phyloP scores from a whole-genome alignment of 2,797 vertebrate genomes.

The Gymnopithys bicolor region DNA sequence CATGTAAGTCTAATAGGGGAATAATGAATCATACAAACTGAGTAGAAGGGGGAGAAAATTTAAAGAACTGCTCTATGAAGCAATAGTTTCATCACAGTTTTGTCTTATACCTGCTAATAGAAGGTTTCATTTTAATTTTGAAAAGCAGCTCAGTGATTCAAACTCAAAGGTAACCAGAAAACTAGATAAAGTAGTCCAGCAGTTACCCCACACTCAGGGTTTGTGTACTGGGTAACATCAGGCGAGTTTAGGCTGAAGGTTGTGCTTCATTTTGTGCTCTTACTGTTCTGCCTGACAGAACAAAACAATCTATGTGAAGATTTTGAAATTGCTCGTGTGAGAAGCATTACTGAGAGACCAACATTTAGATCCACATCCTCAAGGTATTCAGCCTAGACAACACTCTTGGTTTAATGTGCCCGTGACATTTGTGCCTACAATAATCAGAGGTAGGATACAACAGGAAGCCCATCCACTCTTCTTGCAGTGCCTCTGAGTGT shows the following conservation, averaged over 20 bases:
- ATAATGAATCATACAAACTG: neutral
- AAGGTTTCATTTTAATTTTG: neutral
- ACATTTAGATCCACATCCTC: neutral
- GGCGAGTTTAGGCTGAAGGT: neutral
- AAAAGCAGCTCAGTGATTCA: neutral
- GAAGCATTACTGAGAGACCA: neutral
- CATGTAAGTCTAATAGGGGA: neutral
- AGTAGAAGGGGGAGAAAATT: neutral
- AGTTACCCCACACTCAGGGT: neutral
- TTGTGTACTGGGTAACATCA: neutral
- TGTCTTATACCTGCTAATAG: neutral
- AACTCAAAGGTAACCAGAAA: neutral
- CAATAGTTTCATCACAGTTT: neutral
- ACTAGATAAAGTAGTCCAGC: neutral
- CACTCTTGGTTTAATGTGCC: neutral
- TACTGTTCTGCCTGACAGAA: neutral
- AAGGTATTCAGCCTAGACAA: neutral
- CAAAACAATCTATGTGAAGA: neutral
- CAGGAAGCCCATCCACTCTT: neutral
- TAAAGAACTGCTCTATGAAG: neutral
- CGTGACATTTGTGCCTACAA: neutral
- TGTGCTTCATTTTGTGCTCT: neutral
- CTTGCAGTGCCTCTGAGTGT: neutral
- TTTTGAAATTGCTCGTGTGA: neutral
- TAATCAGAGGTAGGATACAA: neutral